A percentile compares a stretch with the other conserved stretches of the same genome.
phyloP scores from a whole-genome alignment of 2,113 vertebrate genomes.

The Python bivittatus region DNA sequence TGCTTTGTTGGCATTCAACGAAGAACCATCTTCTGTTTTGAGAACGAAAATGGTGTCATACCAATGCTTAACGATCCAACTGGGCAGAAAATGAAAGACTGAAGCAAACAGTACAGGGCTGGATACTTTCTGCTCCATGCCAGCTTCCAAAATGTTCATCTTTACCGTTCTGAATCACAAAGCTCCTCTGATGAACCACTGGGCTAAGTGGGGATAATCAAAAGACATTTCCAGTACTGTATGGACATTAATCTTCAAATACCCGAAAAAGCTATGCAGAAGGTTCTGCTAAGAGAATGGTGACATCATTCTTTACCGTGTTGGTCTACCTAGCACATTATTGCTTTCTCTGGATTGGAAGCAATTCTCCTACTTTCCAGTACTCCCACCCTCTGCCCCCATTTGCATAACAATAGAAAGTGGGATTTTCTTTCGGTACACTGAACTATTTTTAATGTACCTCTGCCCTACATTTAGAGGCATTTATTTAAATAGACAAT shows the following conservation, averaged over 20 bases:
- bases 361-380: not conserved
- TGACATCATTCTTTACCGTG: not conserved
- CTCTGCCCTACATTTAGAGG: not conserved
- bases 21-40: not conserved
- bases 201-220: not conserved
- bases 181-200: not conserved
- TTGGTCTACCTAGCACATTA: too few relatives aligned
- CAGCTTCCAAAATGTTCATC: not conserved
- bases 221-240: conserved; percentile 39
- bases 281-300: not conserved
- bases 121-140: accelerated
- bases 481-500: not conserved
- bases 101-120: not conserved
- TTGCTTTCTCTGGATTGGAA: not conserved
- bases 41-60: conserved; percentile 4
- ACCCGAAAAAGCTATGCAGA: not conserved
- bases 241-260: too few relatives aligned
- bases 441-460: not conserved
- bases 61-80: not conserved
- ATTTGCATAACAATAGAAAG: not conserved
- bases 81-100: not conserved
- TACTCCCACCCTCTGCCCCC: not conserved
- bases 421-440: not conserved
- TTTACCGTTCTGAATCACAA: not conserved
- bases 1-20: not conserved